phyloP scores from a whole-genome alignment of 2,888 invertebrate genomes.

The Coenonympha arcania region DNA sequence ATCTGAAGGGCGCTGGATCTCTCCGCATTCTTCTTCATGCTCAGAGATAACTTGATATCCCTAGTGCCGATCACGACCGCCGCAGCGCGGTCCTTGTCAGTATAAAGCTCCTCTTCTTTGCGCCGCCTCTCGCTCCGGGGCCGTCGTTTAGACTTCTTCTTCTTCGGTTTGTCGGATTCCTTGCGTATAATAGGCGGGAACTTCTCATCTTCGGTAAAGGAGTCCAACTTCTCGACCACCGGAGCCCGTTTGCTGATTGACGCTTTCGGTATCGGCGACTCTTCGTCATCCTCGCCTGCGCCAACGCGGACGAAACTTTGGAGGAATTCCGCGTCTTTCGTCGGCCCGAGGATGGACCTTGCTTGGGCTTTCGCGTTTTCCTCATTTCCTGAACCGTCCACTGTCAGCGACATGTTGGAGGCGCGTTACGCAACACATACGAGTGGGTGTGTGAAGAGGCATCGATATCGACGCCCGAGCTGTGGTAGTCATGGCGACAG shows the following conservation, averaged over 20 bases:
- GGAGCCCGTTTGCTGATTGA: conserved; percentile 64
- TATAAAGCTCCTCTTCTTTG: conserved; percentile 83
- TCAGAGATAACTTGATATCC: conserved; percentile 89
- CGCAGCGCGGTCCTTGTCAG: conserved; percentile 92
- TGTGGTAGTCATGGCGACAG: conserved; percentile 61
- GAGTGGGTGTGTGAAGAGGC: conserved; percentile 56
- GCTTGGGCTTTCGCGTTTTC: conserved; percentile 66
- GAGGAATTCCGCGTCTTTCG: conserved; percentile 81
- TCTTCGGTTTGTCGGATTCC: conserved; percentile 52
- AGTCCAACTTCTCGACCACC: conserved; percentile 45
- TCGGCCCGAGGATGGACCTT: conserved; percentile 77
- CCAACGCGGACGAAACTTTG: conserved; percentile 86
- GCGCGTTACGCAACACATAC: conserved; percentile 49
- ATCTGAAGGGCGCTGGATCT: conserved; percentile 80
- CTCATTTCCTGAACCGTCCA: conserved; percentile 42
- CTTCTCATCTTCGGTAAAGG: conserved; percentile 46
- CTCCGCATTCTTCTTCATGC: conserved; percentile 85
- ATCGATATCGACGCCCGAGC: conserved; percentile 63
- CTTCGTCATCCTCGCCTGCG: conserved; percentile 72
- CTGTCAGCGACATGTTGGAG: conserved; percentile 14
- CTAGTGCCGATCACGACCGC: conserved; percentile 90
- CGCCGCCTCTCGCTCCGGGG: conserved; percentile 56
- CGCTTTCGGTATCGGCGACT: conserved; percentile 56
- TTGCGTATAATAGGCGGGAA: conserved; percentile 50
- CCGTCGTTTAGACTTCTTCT: conserved; percentile 49